Base-by-base conservation (phyloP, 1,140 invertebrate species). In the Leptopilina clavipes region DNA sequence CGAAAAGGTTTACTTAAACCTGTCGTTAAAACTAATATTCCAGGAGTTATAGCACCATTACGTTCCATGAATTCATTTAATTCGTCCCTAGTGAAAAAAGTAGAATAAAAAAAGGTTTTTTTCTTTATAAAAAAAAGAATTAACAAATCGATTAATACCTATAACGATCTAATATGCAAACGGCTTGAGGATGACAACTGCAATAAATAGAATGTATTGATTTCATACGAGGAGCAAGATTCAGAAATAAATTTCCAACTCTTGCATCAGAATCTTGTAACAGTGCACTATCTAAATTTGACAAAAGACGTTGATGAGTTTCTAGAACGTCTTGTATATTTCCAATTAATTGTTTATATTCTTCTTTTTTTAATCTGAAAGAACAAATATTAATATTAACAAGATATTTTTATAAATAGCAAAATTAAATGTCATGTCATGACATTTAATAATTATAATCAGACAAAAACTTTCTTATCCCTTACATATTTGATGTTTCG, bases 1-100 rank as follows among this genome's bases (percentile, higher is more conserved):
- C 97, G 93, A 89, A 99, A 99, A 7, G 98, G 97, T 90, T 97
- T 97, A 79, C 97, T 98, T 10, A 99, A 91, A 0, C 96, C 96
- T 12, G 97, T 96, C 3, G 98, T 98, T 31, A 99, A 90, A 10
- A 97, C 95, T 83, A 99, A 92, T 70, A 98, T 92, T 52, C 97
- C 97, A 17, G 96, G 96, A 74, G 93, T 92, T 22, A 94, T 93
- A 0, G 96, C 95, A 22, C 96, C 97, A 81, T 94, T 94, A 45
- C 92, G 92, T 90, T 98, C 97, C 95, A 98, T 97, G 91, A 95
- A 95, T 80, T 94, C 93, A 80, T 96, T 95, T 71, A 98, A 91
- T 82, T 96, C 95, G 84, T 98, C 96, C 85, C 97, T 97, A 89
- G n/a, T 12, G 14, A 59, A 12, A 75, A 77, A 48, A 17, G 18